Conservation (phyloP, 2,888 invertebrate species). For the Tethea ocularis region DNA sequence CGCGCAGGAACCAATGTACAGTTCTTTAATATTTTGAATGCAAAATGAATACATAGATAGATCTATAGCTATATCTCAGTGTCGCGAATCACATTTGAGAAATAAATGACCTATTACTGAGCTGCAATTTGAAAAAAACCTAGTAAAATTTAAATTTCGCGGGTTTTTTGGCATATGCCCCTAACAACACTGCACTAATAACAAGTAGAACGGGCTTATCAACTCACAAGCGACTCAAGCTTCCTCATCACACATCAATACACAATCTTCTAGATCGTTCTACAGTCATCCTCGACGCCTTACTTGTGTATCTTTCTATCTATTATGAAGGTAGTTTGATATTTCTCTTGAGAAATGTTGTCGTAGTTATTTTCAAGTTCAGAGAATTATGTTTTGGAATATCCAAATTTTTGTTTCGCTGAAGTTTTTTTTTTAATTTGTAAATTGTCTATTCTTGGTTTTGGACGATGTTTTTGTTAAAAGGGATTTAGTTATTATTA, state of each 20-base stretch:
- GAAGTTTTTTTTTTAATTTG: constrained; percentile 39
- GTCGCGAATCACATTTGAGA: too few relatives aligned
- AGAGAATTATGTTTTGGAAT: constrained; percentile 30
- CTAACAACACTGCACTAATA: too few relatives aligned
- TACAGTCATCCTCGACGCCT: constrained; percentile 78
- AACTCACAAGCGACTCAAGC: constrained; percentile 21
- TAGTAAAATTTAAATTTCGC: too few relatives aligned
- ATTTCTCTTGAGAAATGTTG: constrained; percentile 68
- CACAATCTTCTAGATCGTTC: constrained; percentile 65
- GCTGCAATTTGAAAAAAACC: too few relatives aligned
- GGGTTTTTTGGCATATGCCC: too few relatives aligned
- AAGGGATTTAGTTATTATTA: not conserved
- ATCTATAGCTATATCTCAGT: too few relatives aligned
- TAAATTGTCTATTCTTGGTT: constrained; percentile 40
- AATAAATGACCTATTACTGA: too few relatives aligned
- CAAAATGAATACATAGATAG: too few relatives aligned
- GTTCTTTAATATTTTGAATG: too few relatives aligned
- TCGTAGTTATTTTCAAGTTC: constrained; percentile 61
- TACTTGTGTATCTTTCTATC: constrained; percentile 83
- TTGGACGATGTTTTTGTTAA: constrained; percentile 11
- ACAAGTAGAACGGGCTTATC: constrained; percentile 15
- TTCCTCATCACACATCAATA: constrained; percentile 38
- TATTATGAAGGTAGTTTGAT: constrained; percentile 71
- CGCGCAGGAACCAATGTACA: too few relatives aligned
- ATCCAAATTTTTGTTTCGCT: constrained; percentile 31